phyloP scores from a whole-genome alignment of 2,888 invertebrate genomes.

The Archips crataeganus region DNA sequence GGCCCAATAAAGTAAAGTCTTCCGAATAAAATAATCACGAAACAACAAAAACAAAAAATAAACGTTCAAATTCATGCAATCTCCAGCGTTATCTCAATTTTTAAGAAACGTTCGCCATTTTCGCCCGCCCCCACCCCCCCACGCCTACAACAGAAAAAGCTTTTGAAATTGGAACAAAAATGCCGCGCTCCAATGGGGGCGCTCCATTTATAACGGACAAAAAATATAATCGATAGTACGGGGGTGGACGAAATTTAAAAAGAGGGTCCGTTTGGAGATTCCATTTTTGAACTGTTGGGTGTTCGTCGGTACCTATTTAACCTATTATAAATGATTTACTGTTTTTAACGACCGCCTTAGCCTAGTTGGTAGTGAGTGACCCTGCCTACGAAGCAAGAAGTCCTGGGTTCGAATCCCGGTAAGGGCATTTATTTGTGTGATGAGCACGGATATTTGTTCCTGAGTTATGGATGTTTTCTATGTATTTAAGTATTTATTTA shows the following conservation, averaged over 20 bases:
- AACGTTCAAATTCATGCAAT: constrained; percentile 7
- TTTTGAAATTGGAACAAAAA: constrained; percentile 81
- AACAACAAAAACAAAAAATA: background rate
- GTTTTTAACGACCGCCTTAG: no score
- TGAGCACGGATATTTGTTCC: no score
- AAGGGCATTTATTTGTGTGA: no score
- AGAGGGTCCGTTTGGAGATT: constrained; percentile 18
- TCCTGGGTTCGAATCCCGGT: no score
- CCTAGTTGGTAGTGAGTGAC: no score
- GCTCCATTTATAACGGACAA: constrained; percentile 57
- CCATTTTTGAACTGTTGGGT: constrained; percentile 7
- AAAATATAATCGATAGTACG: constrained; percentile 73
- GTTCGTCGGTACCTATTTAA: background rate
- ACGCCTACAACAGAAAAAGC: constrained; percentile 83
- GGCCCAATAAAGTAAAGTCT: background rate
- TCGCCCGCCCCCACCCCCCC: constrained; percentile 59
- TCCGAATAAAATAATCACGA: background rate
- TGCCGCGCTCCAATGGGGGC: constrained; percentile 69
- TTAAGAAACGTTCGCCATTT: constrained; percentile 67
- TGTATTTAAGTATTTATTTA: no score
- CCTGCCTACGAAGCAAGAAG: no score
- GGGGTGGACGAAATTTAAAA: constrained; percentile 54
- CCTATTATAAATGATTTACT: background rate
- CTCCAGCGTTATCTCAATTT: constrained; percentile 53
- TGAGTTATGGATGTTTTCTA: no score